Percentiles rank a stretch among this genome's conserved stretches.
Conservation (phyloP, 2,888 invertebrate genomes). For the Eumacrocentrus americanus region DNA sequence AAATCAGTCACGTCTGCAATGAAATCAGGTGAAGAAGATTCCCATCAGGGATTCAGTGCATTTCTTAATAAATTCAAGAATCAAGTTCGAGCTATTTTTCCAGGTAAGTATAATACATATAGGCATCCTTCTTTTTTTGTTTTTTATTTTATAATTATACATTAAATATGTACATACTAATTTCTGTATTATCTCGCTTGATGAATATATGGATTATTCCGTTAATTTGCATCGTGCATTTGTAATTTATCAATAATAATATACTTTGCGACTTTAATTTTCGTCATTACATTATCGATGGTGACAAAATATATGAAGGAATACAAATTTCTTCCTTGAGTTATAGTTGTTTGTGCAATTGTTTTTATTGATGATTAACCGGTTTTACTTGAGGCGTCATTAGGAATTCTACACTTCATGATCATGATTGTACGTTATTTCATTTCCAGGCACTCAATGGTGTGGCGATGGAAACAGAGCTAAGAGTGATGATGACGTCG, state of each 20-base stretch:
- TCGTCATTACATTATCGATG: too few relatives aligned
- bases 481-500: conserved; percentile 66
- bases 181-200: too few relatives aligned
- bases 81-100: conserved; percentile 18
- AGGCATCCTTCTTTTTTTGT: too few relatives aligned
- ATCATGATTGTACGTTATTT: neutral
- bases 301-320: too few relatives aligned
- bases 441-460: conserved; percentile 72
- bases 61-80: neutral
- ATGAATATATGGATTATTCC: too few relatives aligned
- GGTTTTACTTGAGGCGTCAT: neutral
- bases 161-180: too few relatives aligned
- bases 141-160: too few relatives aligned
- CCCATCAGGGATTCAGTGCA: neutral
- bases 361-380: neutral
- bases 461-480: conserved; percentile 75
- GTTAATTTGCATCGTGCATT: too few relatives aligned
- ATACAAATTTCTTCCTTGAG: too few relatives aligned
- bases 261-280: too few relatives aligned
- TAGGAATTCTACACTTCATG: neutral
- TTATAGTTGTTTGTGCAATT: neutral
- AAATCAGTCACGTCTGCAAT: neutral
- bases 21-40: neutral
- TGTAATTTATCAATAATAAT: too few relatives aligned
- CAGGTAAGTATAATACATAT: too few relatives aligned